Evolutionary conservation across 2,888 invertebrate species (phyloP).

Genomic region (Pristionchus arcanus): DNA sequence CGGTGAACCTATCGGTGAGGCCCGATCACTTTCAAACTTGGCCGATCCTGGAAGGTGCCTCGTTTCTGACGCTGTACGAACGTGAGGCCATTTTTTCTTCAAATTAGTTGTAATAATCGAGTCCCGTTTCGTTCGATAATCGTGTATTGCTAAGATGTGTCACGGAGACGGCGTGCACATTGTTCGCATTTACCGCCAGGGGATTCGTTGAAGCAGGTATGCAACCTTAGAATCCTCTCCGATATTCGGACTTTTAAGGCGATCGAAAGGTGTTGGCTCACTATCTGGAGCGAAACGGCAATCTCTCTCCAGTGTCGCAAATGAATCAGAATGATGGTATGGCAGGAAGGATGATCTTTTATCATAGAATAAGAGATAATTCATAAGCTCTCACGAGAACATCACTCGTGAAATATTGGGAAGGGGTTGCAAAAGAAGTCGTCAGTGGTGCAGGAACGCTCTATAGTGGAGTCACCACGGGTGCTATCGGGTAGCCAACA

Average conservation of each 20-base stretch:
- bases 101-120: neutral
- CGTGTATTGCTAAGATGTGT: neutral
- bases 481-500: no score
- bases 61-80: neutral
- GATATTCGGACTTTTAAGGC: neutral
- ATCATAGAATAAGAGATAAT: no score
- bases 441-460: no score
- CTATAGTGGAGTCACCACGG: no score
- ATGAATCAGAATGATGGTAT: neutral
- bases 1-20: neutral
- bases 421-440: no score
- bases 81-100: neutral
- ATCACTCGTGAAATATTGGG: no score
- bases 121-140: neutral
- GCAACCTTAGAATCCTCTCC: no score
- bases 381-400: no score
- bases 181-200: neutral
- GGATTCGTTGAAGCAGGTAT: neutral
- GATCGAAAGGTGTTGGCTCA: neutral
- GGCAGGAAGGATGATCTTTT: neutral
- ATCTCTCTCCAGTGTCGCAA: neutral
- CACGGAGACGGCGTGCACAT: neutral
- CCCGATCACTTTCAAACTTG: neutral
- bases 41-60: conserved; percentile 25
- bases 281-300: conserved; percentile 4